Percentiles rank a stretch among this genome's conserved stretches.
Conservation (phyloP, 2,113 vertebrate species). For the Colossoma macropomum region DNA sequence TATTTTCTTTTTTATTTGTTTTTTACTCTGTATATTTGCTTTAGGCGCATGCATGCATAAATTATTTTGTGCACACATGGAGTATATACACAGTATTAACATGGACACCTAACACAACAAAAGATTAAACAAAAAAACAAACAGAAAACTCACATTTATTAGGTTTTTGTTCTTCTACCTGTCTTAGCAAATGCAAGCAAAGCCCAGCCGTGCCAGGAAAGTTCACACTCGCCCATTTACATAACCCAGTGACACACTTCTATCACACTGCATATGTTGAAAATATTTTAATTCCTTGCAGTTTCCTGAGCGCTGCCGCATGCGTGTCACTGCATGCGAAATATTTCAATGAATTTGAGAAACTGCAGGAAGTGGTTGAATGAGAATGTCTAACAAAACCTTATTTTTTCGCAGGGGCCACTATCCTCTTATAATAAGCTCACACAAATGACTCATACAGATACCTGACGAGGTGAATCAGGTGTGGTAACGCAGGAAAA, state of each 20-base stretch:
- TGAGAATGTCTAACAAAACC: background rate
- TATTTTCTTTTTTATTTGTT: background rate
- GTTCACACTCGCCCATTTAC: background rate
- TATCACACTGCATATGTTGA: background rate
- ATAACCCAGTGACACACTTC: background rate
- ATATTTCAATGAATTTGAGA: background rate
- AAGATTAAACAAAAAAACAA: too few relatives aligned
- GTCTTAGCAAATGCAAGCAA: background rate
- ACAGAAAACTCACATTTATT: too few relatives aligned
- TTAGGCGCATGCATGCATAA: background rate
- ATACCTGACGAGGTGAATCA: background rate
- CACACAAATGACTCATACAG: background rate
- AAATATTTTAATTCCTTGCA: too few relatives aligned
- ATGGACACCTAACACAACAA: too few relatives aligned
- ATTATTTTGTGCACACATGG: background rate
- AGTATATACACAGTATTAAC: too few relatives aligned
- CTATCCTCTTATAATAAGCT: background rate
- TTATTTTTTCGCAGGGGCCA: background rate
- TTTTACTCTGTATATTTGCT: background rate
- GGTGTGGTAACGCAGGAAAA: background rate
- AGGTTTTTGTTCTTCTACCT: too few relatives aligned
- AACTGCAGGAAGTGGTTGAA: background rate
- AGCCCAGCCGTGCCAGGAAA: background rate
- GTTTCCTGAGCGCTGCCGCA: too few relatives aligned
- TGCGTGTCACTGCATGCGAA: background rate